A percentile compares a stretch with the other conserved stretches of the same genome.
Conservation (phyloP, 2,113 vertebrate species). For the Poecilia latipinna region DNA sequence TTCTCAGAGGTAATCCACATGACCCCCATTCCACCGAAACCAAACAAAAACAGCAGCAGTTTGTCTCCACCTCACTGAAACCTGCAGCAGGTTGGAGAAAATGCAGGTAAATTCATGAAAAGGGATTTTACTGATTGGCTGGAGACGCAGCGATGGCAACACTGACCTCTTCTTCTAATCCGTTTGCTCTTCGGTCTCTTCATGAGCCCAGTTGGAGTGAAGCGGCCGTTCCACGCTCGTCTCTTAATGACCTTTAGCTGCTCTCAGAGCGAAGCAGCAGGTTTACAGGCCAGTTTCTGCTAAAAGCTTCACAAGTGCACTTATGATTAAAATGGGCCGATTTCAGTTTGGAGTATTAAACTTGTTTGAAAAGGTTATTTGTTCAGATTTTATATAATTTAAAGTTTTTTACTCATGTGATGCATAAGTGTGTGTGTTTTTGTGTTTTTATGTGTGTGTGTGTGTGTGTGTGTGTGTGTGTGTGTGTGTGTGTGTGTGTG, state of each 20-base stretch:
- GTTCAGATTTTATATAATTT: background rate
- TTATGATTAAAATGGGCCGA: background rate
- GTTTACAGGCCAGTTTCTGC: slow-evolving; percentile 1
- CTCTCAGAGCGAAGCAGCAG: background rate
- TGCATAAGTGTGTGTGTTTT: background rate
- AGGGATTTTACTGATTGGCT: slow-evolving; percentile 67
- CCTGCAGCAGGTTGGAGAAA: slow-evolving; percentile 16
- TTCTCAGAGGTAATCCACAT: no score
- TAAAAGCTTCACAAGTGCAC: background rate
- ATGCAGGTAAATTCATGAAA: slow-evolving; percentile 28
- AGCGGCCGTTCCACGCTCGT: background rate
- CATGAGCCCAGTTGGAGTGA: background rate
- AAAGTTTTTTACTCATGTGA: no score
- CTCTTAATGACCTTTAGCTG: slow-evolving; percentile 5
- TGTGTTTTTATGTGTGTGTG: background rate
- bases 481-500: no score
- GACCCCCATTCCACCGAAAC: no score
- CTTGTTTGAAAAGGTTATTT: background rate
- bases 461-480: no score
- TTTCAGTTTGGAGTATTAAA: slow-evolving; percentile 1
- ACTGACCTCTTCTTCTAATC: no score
- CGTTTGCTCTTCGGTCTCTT: background rate
- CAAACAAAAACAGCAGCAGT: slow-evolving; percentile 27
- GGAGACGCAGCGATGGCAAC: slow-evolving; percentile 20
- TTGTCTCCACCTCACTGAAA: slow-evolving; percentile 41